Base-by-base conservation (phyloP, 1,140 invertebrate genomes). In the Drosophila neocordata region DNA sequence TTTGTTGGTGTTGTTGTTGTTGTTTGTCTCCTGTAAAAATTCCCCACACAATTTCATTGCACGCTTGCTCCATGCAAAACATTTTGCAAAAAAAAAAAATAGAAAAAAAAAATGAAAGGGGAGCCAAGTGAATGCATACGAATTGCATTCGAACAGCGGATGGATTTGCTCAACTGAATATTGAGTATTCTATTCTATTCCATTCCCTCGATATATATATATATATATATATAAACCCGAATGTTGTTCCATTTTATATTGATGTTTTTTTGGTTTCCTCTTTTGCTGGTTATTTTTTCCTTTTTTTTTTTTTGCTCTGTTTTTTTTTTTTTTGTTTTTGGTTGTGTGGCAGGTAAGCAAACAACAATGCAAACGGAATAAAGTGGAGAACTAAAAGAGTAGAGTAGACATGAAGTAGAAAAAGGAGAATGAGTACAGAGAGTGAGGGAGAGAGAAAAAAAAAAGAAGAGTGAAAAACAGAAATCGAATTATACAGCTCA, bases 401-500 rank as follows among this genome's bases (percentile, higher is more conserved):
- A 70, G 22, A 60, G 27, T 31, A 31, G 27, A 31, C 27, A 31
- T 31, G 27, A 31, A 31, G 27, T 6, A 6, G 53, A 9, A 37
- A 35, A n/a, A 60, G 24, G 13, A 62, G 11, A 11, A 18, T 12
- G 15, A 37, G 38, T 65, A 20, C 24, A 38, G 44, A 31, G 37
- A 24, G 35, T n/a, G 27, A 61, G 11, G 0, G n/a, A 20, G 11
- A n/a, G 13, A 48, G 15, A 15, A 18, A 48, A 12, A 6, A 31
- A 35, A 44, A 58, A 66, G 75, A 53, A 67, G 78, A 81, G 75
- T 71, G 78, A 82, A 83, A 81, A 76, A 83, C 69, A 89, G 83
- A 88, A 88, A 88, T 88, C 83, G 79, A 88, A 88, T 88, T 88
- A 88, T 88, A 88, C 84, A 88, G 83, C 84, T 88, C 83, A 88